A percentile compares a stretch with the other conserved stretches of the same genome.
Conservation (phyloP, 1,140 invertebrate species). For the Triops cancriformis region DNA sequence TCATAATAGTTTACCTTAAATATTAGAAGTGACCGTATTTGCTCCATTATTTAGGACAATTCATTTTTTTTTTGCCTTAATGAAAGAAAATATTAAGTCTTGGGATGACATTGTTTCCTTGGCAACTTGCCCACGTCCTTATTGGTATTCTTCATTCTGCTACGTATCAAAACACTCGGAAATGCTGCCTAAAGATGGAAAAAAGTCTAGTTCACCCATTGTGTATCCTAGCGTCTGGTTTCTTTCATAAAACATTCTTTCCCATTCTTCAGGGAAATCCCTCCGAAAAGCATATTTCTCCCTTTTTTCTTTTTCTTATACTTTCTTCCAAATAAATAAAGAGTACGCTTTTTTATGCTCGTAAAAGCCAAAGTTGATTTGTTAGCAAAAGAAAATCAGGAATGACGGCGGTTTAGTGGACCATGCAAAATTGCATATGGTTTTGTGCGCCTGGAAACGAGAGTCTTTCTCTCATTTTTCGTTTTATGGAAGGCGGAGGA, state of each 20-base stretch:
- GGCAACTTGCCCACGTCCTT: no score
- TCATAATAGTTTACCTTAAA: no score
- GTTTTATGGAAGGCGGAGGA: neutral
- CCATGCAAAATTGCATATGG: slow-evolving; percentile 6
- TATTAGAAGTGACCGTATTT: no score
- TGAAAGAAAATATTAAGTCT: no score
- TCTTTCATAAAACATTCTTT: neutral
- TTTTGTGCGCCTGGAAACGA: neutral
- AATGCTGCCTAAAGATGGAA: no score
- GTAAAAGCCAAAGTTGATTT: slow-evolving; percentile 11
- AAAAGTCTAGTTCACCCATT: no score
- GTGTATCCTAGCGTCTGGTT: no score
- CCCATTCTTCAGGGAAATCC: neutral
- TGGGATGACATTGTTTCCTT: no score
- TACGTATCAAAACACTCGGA: no score
- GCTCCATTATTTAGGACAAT: no score
- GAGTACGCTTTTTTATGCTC: neutral
- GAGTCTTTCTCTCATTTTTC: neutral
- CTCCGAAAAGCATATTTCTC: neutral
- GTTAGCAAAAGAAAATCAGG: neutral
- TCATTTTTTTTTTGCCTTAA: no score
- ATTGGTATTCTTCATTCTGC: no score
- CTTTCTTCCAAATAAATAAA: neutral
- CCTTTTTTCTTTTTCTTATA: neutral
- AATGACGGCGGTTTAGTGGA: slow-evolving; percentile 4